phyloP scores from a whole-genome alignment of 2,797 vertebrate species.

The Anguilla marmorata region DNA sequence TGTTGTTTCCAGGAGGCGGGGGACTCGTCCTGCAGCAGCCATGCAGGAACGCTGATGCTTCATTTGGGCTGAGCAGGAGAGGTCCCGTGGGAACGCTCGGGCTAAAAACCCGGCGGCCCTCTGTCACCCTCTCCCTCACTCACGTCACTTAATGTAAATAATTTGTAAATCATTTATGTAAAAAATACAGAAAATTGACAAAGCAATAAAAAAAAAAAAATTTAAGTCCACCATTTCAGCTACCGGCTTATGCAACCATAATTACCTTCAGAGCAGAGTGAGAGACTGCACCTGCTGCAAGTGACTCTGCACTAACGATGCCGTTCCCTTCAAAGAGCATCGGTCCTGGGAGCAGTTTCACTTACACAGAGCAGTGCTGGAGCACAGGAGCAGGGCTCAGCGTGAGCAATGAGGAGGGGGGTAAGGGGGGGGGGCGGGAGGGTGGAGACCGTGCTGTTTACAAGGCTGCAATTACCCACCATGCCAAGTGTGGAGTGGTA shows the following conservation, averaged over 20 bases:
- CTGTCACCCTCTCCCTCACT: background rate
- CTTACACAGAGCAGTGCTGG: background rate
- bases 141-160: too few species aligned
- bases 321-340: background rate
- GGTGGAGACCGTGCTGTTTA: background rate
- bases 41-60: conserved; percentile 3
- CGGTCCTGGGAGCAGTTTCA: background rate
- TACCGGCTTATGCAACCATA: background rate
- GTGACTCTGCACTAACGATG: background rate
- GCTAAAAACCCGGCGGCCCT: background rate
- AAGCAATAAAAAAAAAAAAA: background rate
- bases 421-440: too few species aligned
- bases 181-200: background rate
- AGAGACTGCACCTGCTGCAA: background rate
- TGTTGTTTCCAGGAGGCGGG: background rate
- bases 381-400: background rate
- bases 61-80: background rate
- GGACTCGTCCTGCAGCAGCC: background rate
- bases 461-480: background rate
- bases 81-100: background rate
- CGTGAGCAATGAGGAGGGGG: background rate
- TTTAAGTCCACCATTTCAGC: background rate
- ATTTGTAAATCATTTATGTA: too few species aligned
- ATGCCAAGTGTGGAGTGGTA: background rate
- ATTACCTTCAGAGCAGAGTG: background rate